Conservation (phyloP, 2,797 vertebrate species). For the Anableps anableps region DNA sequence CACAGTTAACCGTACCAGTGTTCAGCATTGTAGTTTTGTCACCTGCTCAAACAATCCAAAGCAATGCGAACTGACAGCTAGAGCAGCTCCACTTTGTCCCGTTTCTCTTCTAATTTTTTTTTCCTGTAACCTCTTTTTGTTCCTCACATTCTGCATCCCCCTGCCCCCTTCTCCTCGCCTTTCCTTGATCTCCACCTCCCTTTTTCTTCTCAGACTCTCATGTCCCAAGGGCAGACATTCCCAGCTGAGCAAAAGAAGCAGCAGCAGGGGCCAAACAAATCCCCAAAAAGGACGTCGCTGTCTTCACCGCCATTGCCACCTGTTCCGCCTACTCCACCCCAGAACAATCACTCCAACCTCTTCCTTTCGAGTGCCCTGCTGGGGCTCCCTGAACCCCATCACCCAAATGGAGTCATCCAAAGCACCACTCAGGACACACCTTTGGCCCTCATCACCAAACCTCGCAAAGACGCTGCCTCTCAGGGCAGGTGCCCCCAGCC, state of each 20-base stretch:
- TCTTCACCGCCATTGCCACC: constrained; percentile 82
- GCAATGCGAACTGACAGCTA: constrained; percentile 81
- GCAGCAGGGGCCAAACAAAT: constrained; percentile 88
- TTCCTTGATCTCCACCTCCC: constrained; percentile 55
- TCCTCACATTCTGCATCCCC: constrained; percentile 47
- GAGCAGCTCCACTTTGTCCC: constrained; percentile 77
- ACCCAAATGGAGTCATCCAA: constrained; percentile 96
- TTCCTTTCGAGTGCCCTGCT: constrained; percentile 96
- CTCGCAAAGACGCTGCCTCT: constrained; percentile 81
- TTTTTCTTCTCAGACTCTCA: constrained; percentile 76
- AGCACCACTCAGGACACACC: constrained; percentile 97
- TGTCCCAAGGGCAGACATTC: constrained; percentile 91
- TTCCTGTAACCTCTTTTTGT: constrained; percentile 64
- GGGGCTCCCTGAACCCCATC: constrained; percentile 87
- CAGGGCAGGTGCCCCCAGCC: constrained; percentile 85
- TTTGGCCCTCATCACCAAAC: constrained; percentile 95
- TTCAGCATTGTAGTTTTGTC: constrained; percentile 76
- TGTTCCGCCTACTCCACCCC: constrained; percentile 85
- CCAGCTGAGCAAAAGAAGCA: constrained; percentile 89
- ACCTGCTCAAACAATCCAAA: constrained; percentile 79
- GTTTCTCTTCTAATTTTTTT: constrained; percentile 64
- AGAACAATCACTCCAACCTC: constrained; percentile 88
- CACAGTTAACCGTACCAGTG: constrained; percentile 73
- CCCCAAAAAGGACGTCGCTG: constrained; percentile 88
- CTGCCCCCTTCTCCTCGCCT: constrained; percentile 43